Evolutionary conservation across 2,888 invertebrate genomes (phyloP).

Genomic region (Dryadula phaetusa): DNA sequence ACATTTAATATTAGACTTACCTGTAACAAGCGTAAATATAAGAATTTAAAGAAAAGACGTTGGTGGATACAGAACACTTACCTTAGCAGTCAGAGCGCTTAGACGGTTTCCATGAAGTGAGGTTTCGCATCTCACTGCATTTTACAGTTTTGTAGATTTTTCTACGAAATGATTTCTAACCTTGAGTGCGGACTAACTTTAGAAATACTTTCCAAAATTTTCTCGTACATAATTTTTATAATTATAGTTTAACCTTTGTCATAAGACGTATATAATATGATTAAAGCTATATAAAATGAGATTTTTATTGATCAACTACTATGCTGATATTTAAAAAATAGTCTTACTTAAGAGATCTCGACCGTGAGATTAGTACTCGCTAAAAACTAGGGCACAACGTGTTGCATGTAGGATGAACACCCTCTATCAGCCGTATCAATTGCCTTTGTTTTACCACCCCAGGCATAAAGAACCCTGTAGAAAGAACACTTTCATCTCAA

Average conservation of each 20-base stretch:
- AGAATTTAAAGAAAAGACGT: no score
- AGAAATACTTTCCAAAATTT: no score
- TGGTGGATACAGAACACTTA: no score
- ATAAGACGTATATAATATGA: background rate
- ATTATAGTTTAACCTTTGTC: background rate
- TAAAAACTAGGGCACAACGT: constrained; percentile 63
- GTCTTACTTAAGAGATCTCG: constrained; percentile 24
- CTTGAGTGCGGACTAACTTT: no score
- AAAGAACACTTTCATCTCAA: constrained; percentile 44
- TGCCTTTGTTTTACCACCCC: constrained; percentile 60
- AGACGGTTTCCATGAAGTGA: no score
- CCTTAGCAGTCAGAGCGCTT: no score
- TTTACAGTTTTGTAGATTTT: no score
- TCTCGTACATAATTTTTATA: background rate
- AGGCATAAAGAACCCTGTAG: constrained; percentile 53
- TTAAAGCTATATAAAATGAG: background rate
- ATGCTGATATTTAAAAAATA: constrained; percentile 31
- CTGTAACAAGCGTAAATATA: no score
- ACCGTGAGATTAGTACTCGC: constrained; percentile 27
- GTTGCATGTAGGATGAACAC: constrained; percentile 59
- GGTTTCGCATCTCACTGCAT: no score
- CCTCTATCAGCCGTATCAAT: constrained; percentile 64
- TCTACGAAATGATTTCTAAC: no score
- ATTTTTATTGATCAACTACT: constrained; percentile 16
- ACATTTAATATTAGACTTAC: no score